phyloP scores from a whole-genome alignment of 2,113 vertebrate genomes.

The Nothocercus julius region DNA sequence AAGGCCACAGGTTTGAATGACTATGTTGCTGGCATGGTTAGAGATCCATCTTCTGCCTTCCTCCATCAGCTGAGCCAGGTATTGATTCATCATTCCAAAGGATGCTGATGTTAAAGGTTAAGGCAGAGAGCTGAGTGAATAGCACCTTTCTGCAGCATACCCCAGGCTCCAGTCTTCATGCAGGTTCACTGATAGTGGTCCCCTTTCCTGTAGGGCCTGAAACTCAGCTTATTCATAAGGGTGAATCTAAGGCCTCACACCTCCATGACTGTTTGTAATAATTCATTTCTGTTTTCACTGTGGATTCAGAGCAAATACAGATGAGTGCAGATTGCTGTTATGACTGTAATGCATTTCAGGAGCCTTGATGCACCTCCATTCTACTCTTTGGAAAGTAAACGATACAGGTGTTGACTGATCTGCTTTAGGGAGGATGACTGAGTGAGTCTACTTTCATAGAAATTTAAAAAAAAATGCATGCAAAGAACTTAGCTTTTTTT shows the following conservation, averaged over 20 bases:
- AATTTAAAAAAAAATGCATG: not conserved
- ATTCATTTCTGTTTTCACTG: not conserved
- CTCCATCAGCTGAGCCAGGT: not conserved
- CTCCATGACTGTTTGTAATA: not conserved
- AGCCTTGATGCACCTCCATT: not conserved
- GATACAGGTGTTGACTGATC: not conserved
- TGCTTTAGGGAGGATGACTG: not conserved
- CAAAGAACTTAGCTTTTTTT: not conserved
- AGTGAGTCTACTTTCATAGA: not conserved
- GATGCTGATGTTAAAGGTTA: not conserved
- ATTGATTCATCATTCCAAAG: rapidly evolving
- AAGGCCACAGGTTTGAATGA: not conserved
- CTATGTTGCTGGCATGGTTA: not conserved
- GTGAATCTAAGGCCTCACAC: not conserved
- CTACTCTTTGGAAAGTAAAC: not conserved
- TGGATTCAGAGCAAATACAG: not conserved
- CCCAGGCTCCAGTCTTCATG: not conserved
- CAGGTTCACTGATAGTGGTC: not conserved
- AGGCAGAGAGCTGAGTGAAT: not conserved
- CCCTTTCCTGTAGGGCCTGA: not conserved
- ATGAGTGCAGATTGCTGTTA: not conserved
- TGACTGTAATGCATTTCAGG: not conserved
- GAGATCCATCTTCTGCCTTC: not conserved
- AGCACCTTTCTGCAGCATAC: not conserved
- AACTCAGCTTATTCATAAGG: not conserved